Conservation (phyloP, 1,140 invertebrate species). For the Ylistrum balloti region DNA sequence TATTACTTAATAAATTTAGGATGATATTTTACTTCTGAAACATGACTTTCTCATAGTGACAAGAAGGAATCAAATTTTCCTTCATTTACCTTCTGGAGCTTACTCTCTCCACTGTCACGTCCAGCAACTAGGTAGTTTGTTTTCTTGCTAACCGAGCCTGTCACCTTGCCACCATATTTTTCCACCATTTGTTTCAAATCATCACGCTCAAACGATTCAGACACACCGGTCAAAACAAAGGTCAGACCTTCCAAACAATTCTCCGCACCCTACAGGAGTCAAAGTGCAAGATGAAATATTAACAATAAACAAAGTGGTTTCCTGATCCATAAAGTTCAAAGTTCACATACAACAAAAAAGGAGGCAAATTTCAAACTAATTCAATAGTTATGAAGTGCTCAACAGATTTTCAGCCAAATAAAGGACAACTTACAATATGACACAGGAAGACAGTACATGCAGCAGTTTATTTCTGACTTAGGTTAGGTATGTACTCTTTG, state of each 20-base stretch:
- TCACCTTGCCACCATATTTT: conserved; percentile 91
- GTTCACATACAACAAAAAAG: neutral
- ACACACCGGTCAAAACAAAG: conserved; percentile 93
- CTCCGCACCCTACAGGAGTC: conserved; percentile 86
- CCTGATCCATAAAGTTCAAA: neutral
- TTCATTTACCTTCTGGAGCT: conserved; percentile 85
- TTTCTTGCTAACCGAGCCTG: conserved; percentile 89
- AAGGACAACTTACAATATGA: too few relatives aligned
- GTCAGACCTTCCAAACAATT: conserved; percentile 87
- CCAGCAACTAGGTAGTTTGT: conserved; percentile 93
- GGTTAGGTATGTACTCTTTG: too few relatives aligned
- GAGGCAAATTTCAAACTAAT: too few relatives aligned
- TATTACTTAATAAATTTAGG: too few relatives aligned
- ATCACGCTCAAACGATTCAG: conserved; percentile 93
- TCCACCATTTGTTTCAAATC: conserved; percentile 89
- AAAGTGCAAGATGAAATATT: neutral
- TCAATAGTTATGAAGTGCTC: too few relatives aligned
- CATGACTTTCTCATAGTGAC: too few relatives aligned
- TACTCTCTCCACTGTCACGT: conserved; percentile 91
- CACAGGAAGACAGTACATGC: too few relatives aligned
- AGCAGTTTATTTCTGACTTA: too few relatives aligned
- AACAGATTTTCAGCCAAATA: too few relatives aligned
- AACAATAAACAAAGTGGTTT: too few relatives aligned
- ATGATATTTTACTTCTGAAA: too few relatives aligned
- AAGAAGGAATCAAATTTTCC: too few relatives aligned